Evolutionary conservation across 53 echinoderm and acorn worm genomes (phyloP).

Genomic region (Crossaster papposus): DNA sequence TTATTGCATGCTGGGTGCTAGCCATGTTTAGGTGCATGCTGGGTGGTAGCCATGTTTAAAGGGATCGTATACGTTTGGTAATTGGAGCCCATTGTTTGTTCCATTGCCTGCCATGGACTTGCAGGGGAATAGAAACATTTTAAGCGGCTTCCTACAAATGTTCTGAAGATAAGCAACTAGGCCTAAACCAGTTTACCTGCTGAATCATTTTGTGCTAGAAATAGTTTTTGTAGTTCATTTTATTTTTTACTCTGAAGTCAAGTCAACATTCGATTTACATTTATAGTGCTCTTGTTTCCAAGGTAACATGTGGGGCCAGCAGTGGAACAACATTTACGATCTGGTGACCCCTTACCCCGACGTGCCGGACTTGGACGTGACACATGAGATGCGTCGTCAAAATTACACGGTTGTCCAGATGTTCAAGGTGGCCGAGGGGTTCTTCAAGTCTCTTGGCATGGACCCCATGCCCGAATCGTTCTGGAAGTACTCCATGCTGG

Average conservation of each 20-base stretch:
- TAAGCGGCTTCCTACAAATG: too few relatives aligned
- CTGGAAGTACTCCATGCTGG: constrained; percentile 70
- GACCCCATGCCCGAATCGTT: constrained; percentile 66
- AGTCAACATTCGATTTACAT: background rate
- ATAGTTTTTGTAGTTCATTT: too few relatives aligned
- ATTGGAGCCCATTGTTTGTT: too few relatives aligned
- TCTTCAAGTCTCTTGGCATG: constrained; percentile 68
- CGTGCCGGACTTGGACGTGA: constrained; percentile 66
- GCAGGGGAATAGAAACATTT: too few relatives aligned
- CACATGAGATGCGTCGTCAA: constrained; percentile 64
- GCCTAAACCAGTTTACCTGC: too few relatives aligned
- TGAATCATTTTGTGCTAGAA: too few relatives aligned
- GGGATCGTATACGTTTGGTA: too few relatives aligned
- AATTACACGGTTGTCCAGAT: constrained; percentile 67
- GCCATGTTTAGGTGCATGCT: too few relatives aligned
- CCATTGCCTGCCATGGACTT: too few relatives aligned
- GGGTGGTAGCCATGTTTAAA: too few relatives aligned
- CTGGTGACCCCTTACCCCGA: constrained; percentile 68
- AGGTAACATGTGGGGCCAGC: constrained; percentile 93
- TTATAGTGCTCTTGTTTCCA: background rate
- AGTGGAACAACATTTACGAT: constrained; percentile 85
- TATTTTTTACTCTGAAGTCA: background rate
- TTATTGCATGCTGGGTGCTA: too few relatives aligned
- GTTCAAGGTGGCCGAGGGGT: constrained; percentile 70
- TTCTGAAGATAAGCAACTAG: too few relatives aligned